Base-by-base conservation (phyloP, 2,113 vertebrate species). In the Hemibagrus wyckioides region DNA sequence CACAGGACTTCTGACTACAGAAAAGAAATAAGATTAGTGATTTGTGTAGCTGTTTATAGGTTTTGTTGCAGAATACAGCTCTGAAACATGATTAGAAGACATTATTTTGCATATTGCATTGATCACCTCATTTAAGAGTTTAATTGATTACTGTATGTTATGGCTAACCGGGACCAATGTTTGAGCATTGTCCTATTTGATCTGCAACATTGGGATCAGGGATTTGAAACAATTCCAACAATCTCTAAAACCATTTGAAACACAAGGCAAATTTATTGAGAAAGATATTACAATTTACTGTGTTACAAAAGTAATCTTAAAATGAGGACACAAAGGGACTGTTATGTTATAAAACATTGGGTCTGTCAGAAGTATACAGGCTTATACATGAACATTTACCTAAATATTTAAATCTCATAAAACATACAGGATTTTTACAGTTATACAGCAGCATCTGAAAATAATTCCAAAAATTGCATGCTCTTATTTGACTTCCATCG, bases 401-500 rank as follows among this genome's bases (percentile, higher is more conserved):
- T 89, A 90, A 91, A 93, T 92, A 92, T 92, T 86, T 88, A 91
- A 91, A 93, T 93, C 94, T 91, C 89, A 87, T 93, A 92, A 94
- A 94, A 95, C 94, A 94, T 89, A 84, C 75, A 93, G 91, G 92
- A 91, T 80, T 59, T 84, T 93, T 94, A 94, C 93, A 93, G 91
- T 96, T 89, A 90, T 92, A 94, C 92, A 97, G 95, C 95, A 95
- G 94, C 95, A 92, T 81, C 90, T 52, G 57, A 91, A 94, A 94
- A 91, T 1, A 89, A 94, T 89, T 91, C 56, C 41, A 88, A 67
- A 52, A 79, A 87, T 90, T 90, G 76, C 90, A 88, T 88, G 89
- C 81, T 83, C 90, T 87, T 73, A 88, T 89, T 89, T 91, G 89
- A 84, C 79, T 80, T 69, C 69, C 85, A 90, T 93, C 90, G 91